Evolutionary conservation across 1,140 invertebrate species (phyloP).

Genomic region (Harpegnathos saltator): DNA sequence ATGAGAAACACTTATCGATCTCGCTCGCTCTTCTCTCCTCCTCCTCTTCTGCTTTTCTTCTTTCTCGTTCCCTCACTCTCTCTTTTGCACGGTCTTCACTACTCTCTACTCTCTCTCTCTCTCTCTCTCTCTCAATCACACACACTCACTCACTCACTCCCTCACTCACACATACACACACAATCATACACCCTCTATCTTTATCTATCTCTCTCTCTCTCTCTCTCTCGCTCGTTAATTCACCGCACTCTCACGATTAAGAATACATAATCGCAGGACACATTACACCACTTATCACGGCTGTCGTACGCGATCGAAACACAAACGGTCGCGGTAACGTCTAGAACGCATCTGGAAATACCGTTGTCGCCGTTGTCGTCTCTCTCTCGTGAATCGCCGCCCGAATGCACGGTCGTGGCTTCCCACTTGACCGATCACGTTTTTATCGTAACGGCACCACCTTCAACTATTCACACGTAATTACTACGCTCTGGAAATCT

Average conservation of each 20-base stretch:
- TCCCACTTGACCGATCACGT: constrained; percentile 4
- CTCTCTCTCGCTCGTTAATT: not conserved
- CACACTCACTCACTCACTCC: no score
- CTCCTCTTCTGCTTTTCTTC: constrained; percentile 7
- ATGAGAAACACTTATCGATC: constrained; percentile 66
- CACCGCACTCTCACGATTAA: not conserved
- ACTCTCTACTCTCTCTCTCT: no score
- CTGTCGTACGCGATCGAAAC: not conserved
- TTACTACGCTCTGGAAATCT: no score
- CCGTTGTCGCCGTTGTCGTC: constrained; percentile 29
- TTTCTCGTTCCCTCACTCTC: constrained; percentile 15
- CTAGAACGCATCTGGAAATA: constrained; percentile 65
- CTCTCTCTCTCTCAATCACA: no score
- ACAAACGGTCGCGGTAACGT: constrained; percentile 13
- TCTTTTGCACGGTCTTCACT: not conserved
- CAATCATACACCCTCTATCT: no score
- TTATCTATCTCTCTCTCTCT: no score
- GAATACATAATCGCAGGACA: not conserved
- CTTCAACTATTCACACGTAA: no score
- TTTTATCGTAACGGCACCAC: not conserved
- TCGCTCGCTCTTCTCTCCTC: constrained; percentile 21
- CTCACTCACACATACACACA: no score
- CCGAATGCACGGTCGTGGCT: not conserved
- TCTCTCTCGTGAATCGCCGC: not conserved
- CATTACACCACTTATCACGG: constrained; percentile 44